Evolutionary conservation across 1,140 invertebrate species (phyloP).

Genomic region (Drosophila repleta): DNA sequence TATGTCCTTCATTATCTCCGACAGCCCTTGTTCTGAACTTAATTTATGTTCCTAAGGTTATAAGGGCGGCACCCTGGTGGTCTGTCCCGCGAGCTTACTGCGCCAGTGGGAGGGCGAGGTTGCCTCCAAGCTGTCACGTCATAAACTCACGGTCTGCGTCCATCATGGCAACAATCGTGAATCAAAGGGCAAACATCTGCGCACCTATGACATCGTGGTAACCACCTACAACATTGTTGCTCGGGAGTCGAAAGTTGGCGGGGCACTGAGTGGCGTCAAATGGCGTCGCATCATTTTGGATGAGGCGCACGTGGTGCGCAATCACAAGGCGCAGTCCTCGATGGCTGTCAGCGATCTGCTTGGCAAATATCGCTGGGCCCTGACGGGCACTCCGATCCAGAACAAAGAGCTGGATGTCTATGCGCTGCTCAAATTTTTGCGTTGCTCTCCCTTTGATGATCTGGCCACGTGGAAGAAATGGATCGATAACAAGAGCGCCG

Average conservation of each 20-base stretch:
- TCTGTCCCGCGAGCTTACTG: constrained; percentile 94
- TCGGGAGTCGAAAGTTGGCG: constrained; percentile 85
- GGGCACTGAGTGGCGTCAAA: constrained; percentile 72
- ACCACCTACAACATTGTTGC: constrained; percentile 90
- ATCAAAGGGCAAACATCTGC: constrained; percentile 86
- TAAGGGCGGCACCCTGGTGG: constrained; percentile 91
- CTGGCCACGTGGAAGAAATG: constrained; percentile 89
- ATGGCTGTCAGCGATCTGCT: constrained; percentile 88
- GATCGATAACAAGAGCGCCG: constrained; percentile 88
- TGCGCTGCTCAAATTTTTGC: constrained; percentile 93
- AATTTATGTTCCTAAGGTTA: constrained; percentile 65
- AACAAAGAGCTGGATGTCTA: constrained; percentile 96
- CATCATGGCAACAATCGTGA: constrained; percentile 93
- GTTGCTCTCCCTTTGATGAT: constrained; percentile 94
- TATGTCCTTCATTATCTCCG: neutral
- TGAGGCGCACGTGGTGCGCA: constrained; percentile 96
- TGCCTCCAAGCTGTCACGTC: constrained; percentile 86
- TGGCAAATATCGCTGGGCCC: constrained; percentile 89
- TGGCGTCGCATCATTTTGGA: constrained; percentile 96
- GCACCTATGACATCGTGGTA: constrained; percentile 88
- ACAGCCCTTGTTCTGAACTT: neutral
- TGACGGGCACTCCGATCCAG: constrained; percentile 98
- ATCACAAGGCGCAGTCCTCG: constrained; percentile 91
- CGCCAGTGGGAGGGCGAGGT: constrained; percentile 95
- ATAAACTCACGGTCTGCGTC: constrained; percentile 87